Percentiles rank a stretch among this genome's conserved stretches.
phyloP scores from a whole-genome alignment of 1,140 invertebrate species.

The Panagrolaimus sp. region DNA sequence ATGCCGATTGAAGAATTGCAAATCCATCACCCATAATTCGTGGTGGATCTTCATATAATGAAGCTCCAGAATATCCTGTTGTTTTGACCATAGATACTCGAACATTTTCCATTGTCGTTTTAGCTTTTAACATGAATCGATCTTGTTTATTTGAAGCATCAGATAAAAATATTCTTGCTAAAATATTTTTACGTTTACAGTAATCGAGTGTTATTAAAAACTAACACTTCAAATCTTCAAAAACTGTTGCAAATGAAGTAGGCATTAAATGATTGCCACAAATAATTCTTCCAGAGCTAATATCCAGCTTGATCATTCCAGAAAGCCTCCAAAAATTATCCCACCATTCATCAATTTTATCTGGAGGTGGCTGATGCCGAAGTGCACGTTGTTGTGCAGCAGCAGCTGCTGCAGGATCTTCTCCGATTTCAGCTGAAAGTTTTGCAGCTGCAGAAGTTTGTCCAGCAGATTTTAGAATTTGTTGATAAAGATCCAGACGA shows the following conservation, averaged over 20 bases:
- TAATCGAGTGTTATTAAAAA: not conserved
- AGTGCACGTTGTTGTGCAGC: too few relatives aligned
- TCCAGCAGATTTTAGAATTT: constrained; percentile 76
- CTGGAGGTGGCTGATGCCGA: constrained; percentile 3
- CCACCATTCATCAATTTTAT: constrained; percentile 26
- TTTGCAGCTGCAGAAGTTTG: constrained; percentile 1
- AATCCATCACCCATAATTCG: constrained; percentile 96
- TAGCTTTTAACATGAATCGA: constrained; percentile 90
- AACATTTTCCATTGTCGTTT: constrained; percentile 87
- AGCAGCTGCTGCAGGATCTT: constrained; percentile 17
- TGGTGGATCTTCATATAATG: constrained; percentile 90
- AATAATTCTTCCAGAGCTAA: constrained; percentile 79
- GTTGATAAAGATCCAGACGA: constrained; percentile 77
- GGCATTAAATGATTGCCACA: constrained; percentile 93
- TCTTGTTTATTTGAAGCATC: constrained; percentile 89
- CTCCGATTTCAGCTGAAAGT: constrained; percentile 19
- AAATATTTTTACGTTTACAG: not conserved
- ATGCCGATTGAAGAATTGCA: constrained; percentile 87
- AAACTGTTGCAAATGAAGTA: constrained; percentile 80
- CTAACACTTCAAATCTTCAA: constrained; percentile 65
- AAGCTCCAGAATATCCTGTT: constrained; percentile 66
- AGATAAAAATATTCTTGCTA: constrained; percentile 45
- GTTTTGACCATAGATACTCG: constrained; percentile 63
- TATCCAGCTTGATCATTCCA: constrained; percentile 89
- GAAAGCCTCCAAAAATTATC: constrained; percentile 72